These are phyloP conservation scores for Tragelaphus imberbis DNA, from an alignment of 2,113 vertebrate species.

Conservation along the genomic window DNA sequence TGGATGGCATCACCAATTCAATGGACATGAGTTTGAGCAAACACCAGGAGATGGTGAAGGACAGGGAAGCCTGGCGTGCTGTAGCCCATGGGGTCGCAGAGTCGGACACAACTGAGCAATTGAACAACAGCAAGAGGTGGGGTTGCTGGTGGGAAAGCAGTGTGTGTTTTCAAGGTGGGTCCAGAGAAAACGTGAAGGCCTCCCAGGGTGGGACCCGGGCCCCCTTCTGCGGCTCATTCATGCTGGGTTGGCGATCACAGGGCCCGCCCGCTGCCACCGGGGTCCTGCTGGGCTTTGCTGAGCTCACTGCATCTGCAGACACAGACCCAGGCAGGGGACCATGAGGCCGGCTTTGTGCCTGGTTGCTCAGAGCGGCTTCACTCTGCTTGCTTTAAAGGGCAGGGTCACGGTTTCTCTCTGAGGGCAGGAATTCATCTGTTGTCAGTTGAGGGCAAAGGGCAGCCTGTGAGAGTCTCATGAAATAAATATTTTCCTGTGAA, in stretches of 20 bases:
- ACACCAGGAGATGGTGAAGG: not conserved
- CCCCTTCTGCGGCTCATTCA: not conserved
- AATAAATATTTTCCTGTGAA: constrained; percentile 40
- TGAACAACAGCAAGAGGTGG: not conserved
- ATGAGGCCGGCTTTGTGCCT: not conserved
- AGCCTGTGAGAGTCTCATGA: not conserved
- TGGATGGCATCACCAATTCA: not conserved
- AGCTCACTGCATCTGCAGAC: accelerated
- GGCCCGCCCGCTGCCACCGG: accelerated
- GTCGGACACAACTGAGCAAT: not conserved
- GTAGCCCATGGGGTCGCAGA: not conserved
- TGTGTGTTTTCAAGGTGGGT: not conserved
- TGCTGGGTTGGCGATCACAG: not conserved
- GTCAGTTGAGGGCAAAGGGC: not conserved
- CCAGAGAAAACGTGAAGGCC: not conserved
- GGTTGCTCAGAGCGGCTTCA: not conserved
- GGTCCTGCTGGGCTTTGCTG: not conserved
- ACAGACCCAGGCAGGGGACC: not conserved
- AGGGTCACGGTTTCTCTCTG: not conserved
- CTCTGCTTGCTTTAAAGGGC: constrained; percentile 29
- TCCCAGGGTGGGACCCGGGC: not conserved
- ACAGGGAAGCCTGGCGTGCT: not conserved
- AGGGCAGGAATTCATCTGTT: not conserved
- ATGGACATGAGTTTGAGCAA: not conserved
- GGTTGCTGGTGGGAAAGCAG: not conserved